Evolutionary conservation across 92 coral and sea anemone species (phyloP).

Genomic region (Phenganax marumi): DNA sequence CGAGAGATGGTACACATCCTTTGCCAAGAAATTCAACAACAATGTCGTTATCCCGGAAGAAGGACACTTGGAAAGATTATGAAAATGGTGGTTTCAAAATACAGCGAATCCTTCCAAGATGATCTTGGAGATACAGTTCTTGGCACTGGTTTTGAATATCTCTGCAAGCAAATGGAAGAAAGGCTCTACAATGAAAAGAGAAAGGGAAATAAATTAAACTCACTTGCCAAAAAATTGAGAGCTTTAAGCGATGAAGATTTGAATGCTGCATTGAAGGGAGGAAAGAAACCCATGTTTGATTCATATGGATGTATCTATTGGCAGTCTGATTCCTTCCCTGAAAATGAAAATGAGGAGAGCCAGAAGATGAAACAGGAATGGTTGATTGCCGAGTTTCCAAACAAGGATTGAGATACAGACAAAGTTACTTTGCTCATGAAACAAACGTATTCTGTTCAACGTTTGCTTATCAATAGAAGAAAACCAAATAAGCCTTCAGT

Average conservation of each 20-base stretch:
- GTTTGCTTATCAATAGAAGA: constrained; percentile 15
- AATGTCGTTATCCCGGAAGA: constrained; percentile 12
- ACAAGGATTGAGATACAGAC: not conserved
- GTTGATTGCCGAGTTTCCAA: constrained; percentile 18
- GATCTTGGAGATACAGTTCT: constrained; percentile 20
- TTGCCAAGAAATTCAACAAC: constrained; percentile 16
- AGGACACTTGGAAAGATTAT: constrained; percentile 7
- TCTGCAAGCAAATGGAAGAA: constrained; percentile 23
- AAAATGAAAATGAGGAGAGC: constrained; percentile 8
- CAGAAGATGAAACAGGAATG: constrained; percentile 24
- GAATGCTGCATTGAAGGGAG: not conserved
- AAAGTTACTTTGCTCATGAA: constrained; percentile 21
- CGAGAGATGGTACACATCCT: constrained; percentile 34
- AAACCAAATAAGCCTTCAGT: constrained; percentile 18
- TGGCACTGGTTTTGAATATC: constrained; percentile 18
- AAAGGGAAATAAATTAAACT: constrained; percentile 1
- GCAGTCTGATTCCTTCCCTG: constrained; percentile 9
- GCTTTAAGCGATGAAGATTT: constrained; percentile 17
- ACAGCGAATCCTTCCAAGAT: constrained; percentile 13
- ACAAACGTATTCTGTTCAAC: constrained; percentile 16
- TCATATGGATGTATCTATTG: constrained; percentile 38
- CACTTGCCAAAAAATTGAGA: not conserved
- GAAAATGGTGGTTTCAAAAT: constrained; percentile 25
- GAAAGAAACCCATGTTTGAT: constrained; percentile 5
- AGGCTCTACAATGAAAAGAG: constrained; percentile 9